A percentile compares a stretch with the other conserved stretches of the same genome.
Evolutionary conservation across 2,797 vertebrate genomes (phyloP).

Genomic region (Choloepus didactylus): DNA sequence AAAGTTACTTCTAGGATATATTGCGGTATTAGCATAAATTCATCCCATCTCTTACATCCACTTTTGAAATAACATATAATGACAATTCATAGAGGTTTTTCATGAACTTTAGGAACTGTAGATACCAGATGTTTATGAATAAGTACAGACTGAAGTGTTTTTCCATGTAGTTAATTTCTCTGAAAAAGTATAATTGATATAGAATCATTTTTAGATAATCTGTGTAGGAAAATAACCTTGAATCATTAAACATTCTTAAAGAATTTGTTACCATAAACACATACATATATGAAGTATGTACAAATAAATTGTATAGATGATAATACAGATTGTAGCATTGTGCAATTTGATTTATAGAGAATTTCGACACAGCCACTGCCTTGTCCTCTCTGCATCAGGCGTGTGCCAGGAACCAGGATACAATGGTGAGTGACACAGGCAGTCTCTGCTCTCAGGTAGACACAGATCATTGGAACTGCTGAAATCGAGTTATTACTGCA

Average conservation of each 20-base stretch:
- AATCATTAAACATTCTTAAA: neutral
- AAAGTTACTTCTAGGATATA: neutral
- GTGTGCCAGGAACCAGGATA: neutral
- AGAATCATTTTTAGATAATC: slow-evolving; percentile 4
- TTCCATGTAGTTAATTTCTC: neutral
- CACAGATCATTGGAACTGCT: neutral
- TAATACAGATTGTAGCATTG: neutral
- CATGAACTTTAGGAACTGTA: neutral
- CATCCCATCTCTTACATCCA: neutral
- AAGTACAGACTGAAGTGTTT: neutral
- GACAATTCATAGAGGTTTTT: neutral
- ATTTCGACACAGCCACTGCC: neutral
- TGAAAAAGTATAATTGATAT: neutral
- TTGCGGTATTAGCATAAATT: neutral
- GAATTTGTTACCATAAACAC: neutral
- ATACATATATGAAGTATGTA: neutral
- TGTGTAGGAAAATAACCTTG: neutral
- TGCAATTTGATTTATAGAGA: neutral
- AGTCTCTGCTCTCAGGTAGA: neutral
- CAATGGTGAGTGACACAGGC: neutral
- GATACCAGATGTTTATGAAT: neutral
- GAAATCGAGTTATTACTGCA: neutral
- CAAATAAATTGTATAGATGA: neutral
- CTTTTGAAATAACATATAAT: neutral
- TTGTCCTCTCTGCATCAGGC: neutral